These are phyloP conservation scores for Drosophila histrio DNA, from an alignment of 2,888 invertebrate genomes.

Conservation along the genomic window DNA sequence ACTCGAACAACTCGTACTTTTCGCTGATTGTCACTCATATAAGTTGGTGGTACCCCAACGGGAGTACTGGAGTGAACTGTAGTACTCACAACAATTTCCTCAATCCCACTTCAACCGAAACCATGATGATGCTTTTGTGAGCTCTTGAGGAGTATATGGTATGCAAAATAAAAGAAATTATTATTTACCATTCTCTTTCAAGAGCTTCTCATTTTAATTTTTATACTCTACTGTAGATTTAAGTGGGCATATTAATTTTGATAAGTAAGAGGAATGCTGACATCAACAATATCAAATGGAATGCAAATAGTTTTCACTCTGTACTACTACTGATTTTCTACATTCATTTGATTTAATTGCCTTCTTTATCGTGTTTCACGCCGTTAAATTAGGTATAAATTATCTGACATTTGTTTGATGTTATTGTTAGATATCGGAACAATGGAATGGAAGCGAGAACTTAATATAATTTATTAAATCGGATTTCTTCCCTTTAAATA, in stretches of 20 bases:
- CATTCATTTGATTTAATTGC: too few relatives aligned
- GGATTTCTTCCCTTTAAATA: too few relatives aligned
- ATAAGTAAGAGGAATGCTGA: neutral
- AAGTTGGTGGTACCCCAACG: slow-evolving; percentile 1
- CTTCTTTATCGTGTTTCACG: too few relatives aligned
- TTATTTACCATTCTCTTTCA: slow-evolving; percentile 36
- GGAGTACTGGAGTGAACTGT: slow-evolving; percentile 5
- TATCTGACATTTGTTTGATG: too few relatives aligned
- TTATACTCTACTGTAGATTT: neutral
- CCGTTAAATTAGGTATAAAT: too few relatives aligned
- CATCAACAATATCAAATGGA: neutral
- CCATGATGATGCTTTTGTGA: slow-evolving; percentile 20
- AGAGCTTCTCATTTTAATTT: slow-evolving; percentile 53
- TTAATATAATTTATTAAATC: too few relatives aligned
- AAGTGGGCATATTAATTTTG: neutral
- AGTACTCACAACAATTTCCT: slow-evolving; percentile 18
- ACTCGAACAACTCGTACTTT: neutral
- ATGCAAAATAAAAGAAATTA: neutral
- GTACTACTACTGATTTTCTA: too few relatives aligned
- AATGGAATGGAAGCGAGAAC: too few relatives aligned
- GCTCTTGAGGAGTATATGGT: slow-evolving; percentile 7
- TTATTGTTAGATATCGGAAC: too few relatives aligned
- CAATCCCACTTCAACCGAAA: slow-evolving; percentile 22
- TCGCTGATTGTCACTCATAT: slow-evolving; percentile 6
- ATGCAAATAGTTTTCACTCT: neutral